Evolutionary conservation across 2,888 invertebrate genomes (phyloP).

Genomic region (Chaetoderma sp.): DNA sequence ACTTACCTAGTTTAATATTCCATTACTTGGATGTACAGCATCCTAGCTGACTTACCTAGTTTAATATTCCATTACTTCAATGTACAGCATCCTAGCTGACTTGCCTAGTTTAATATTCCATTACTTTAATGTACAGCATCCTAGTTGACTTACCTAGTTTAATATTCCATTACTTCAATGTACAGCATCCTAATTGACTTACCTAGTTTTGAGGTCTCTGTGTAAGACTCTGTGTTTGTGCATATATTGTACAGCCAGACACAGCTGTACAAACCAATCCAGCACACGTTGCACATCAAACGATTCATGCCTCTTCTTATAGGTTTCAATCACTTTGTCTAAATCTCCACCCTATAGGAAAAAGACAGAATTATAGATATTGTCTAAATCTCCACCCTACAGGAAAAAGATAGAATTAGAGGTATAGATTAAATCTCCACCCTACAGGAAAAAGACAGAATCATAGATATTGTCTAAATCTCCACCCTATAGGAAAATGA

Average conservation of each 20-base stretch:
- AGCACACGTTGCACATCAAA: constrained; percentile 62
- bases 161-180: no score
- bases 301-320: constrained; percentile 54
- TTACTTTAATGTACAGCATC: no score
- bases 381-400: constrained; percentile 68
- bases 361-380: constrained; percentile 12
- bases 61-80: not conserved
- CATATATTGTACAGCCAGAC: constrained; percentile 68
- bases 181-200: no score
- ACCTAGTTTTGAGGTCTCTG: constrained; percentile 69
- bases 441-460: constrained; percentile 44
- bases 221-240: constrained; percentile 67
- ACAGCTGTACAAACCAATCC: constrained; percentile 67
- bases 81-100: not conserved
- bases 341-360: constrained; percentile 66
- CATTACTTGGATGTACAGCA: not conserved
- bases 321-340: constrained; percentile 59
- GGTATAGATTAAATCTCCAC: constrained; percentile 67
- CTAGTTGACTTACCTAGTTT: no score
- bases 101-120: not conserved
- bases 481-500: constrained; percentile 57
- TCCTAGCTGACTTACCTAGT: not conserved
- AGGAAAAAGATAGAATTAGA: constrained; percentile 11
- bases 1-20: no score
- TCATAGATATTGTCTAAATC: constrained; percentile 65